These are phyloP conservation scores for Pristionchus japonicus DNA, from an alignment of 2,888 invertebrate species.

Conservation along the genomic window DNA sequence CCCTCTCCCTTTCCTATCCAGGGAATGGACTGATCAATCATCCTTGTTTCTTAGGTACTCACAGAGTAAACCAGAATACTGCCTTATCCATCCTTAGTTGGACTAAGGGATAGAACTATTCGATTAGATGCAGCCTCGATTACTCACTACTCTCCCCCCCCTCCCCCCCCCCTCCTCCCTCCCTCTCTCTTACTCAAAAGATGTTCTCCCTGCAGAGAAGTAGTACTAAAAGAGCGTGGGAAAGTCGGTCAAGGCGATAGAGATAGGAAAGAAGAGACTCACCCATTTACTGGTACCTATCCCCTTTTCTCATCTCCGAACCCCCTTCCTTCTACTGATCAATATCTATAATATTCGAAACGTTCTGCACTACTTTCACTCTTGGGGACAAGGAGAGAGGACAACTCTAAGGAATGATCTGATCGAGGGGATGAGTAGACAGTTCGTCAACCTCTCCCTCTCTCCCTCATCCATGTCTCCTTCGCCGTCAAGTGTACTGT, in stretches of 20 bases:
- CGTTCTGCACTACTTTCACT: constrained; percentile 12
- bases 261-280: constrained; percentile 20
- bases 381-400: neutral
- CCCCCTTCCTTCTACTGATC: neutral
- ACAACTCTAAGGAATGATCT: neutral
- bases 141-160: neutral
- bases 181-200: constrained; percentile 10
- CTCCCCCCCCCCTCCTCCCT: neutral
- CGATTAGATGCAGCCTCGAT: neutral
- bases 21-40: neutral
- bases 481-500: neutral
- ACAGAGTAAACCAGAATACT: constrained; percentile 29
- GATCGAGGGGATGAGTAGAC: neutral
- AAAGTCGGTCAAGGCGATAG: constrained; percentile 29
- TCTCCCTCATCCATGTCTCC: neutral
- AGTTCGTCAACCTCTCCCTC: neutral
- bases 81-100: neutral
- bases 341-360: constrained; percentile 23
- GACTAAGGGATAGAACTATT: neutral
- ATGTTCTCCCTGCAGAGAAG: constrained; percentile 26
- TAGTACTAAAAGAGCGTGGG: constrained; percentile 43
- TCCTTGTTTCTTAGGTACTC: neutral
- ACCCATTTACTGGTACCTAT: constrained; percentile 39
- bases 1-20: neutral
- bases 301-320: constrained; percentile 21